These are phyloP conservation scores for Sebastiscus albofasciatus DNA, from an alignment of 2,797 vertebrate genomes.

Conservation along the genomic window DNA sequence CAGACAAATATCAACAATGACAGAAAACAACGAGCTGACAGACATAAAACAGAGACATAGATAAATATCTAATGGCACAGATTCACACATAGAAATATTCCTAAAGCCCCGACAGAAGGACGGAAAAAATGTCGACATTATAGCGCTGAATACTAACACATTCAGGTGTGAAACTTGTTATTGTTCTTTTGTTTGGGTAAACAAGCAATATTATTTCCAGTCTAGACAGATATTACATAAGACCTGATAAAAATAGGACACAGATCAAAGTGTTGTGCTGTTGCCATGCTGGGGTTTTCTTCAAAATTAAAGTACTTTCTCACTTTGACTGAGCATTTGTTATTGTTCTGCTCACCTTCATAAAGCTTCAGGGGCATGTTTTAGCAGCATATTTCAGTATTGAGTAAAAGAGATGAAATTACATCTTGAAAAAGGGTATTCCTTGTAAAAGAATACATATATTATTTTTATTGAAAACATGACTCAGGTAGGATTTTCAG, in stretches of 20 bases:
- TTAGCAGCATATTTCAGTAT: not conserved
- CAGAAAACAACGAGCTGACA: too few relatives aligned
- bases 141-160: not conserved
- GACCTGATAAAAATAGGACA: conserved; percentile 33
- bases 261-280: conserved; percentile 3
- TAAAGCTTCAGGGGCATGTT: not conserved
- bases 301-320: not conserved
- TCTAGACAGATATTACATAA: conserved; percentile 53
- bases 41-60: too few relatives aligned
- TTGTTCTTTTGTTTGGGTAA: conserved; percentile 11
- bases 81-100: not conserved
- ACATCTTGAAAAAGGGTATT: not conserved
- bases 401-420: not conserved
- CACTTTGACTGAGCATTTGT: not conserved
- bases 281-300: conserved; percentile 6
- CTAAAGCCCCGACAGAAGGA: not conserved
- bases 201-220: conserved; percentile 1
- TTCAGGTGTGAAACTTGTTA: not conserved
- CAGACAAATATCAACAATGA: too few relatives aligned
- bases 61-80: not conserved
- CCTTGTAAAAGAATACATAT: not conserved
- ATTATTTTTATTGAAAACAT: not conserved
- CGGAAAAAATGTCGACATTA: not conserved
- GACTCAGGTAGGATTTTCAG: not conserved
- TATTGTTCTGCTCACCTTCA: not conserved